Base-by-base conservation (phyloP, 1,140 invertebrate genomes). In the Brachionus koreanus region DNA sequence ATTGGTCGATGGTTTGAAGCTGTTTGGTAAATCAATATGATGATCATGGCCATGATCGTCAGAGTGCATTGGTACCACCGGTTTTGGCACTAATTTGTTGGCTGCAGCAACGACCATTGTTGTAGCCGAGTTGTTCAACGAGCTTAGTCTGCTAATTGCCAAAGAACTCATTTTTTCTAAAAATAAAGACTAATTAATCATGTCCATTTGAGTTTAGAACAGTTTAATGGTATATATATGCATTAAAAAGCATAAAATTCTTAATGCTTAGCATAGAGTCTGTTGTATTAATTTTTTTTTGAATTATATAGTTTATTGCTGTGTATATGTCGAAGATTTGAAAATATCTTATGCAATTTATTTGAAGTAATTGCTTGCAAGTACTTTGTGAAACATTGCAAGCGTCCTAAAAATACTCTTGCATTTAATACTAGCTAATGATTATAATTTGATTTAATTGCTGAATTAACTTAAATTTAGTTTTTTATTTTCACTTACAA, bases 31-130 rank as follows among this genome's bases (percentile, higher is more conserved):
- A 79, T 5, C 19, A 3, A 79, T 61, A 61, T 79, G 43, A 43
- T 43, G 19, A 79, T 79, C 61, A 74, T 74, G 69, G 29, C 19
- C 12, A n/a, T 79, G 76, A 79, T 79, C 76, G 33, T 79, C 76
- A 39, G 61, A 35, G 12, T 12, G 33, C 33, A 79, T 23, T 42
- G 76, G 25, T 16, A 79, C 37, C 9, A 23, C 39, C 37, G 76
- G 76, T n/a, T 79, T 79, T 10, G 76, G n/a, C 5, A 13, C 35
- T 42, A 79, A 52, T 43, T 61, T 79, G 49, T 79, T 79, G 23
- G 76, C 19, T 23, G 76, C 76, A 79, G 76, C 76, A 29, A 79
- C n/a, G 37, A 79, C 76, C 3, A 79, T 49, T 19, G 46, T 61
- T 5, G 76, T 79, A 5, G 76, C 76, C 39, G 76, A 79, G 33